Evolutionary conservation across 2,797 vertebrate genomes (phyloP).

Genomic region (Thripadectes ignobilis): DNA sequence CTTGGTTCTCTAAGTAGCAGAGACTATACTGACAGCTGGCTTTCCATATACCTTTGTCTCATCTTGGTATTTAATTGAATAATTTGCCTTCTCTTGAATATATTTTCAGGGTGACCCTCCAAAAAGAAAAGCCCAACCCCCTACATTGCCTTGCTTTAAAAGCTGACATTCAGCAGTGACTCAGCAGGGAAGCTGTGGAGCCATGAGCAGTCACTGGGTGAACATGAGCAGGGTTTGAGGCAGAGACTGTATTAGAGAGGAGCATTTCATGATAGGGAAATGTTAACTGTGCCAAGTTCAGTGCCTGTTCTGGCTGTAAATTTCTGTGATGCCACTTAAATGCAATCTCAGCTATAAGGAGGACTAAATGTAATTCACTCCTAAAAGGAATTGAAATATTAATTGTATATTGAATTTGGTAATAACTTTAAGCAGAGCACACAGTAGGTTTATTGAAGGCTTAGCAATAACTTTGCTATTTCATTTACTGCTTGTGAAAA

Average conservation of each 20-base stretch:
- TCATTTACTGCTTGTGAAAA: slow-evolving; percentile 13
- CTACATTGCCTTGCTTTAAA: neutral
- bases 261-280: neutral
- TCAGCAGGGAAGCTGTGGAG: neutral
- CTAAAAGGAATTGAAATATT: slow-evolving; percentile 17
- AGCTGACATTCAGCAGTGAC: neutral
- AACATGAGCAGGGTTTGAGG: neutral
- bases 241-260: neutral
- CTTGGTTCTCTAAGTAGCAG: neutral
- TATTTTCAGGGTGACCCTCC: neutral
- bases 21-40: neutral
- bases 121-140: neutral
- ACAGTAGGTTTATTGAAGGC: neutral
- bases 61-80: neutral
- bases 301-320: neutral
- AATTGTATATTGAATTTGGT: neutral
- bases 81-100: neutral
- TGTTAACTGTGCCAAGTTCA: neutral
- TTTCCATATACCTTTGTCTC: neutral
- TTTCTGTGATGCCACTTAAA: neutral
- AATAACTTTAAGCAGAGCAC: neutral
- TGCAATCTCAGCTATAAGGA: neutral
- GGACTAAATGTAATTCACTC: neutral
- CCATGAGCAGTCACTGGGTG: neutral
- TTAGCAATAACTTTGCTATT: neutral